Evolutionary conservation across 2,113 vertebrate species (phyloP), one percentile per base, ranked within the genome.

Genomic region (Hymenochirus boettgeri): DNA sequence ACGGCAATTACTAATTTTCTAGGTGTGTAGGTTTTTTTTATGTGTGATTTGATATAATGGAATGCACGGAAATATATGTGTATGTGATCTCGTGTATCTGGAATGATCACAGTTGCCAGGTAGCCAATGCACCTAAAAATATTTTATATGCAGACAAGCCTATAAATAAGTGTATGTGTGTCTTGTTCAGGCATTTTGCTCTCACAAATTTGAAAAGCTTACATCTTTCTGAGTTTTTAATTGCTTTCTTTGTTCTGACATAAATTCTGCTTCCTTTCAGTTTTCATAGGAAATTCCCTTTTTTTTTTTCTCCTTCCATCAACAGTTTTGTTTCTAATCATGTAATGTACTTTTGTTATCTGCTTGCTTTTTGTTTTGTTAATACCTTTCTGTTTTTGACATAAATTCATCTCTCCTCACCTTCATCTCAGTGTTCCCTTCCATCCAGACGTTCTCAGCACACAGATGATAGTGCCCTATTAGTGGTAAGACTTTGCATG

Each of bases 391-490:
- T 85, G 79, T 82, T 85, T 81, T 79, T 86, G 85, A 86, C 81
- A 33, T 82, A 79, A 67, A 80, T 83, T 79, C 82, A 65, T 83
- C 76, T 76, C 70, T 88, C 75, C 84, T 56, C 27, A 35, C 79
- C 75, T 71, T 81, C 71, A 81, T 80, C 79, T 77, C 84, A 98
- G 96, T 93, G 79, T 70, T 72, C 85, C 56, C 93, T 90, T 79
- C 95, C 92, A 79, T 92, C 90, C 86, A 88, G 96, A 89, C 93
- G 92, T 80, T 97, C 90, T 82, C 96, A 96, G 78, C 96, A 99
- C 81, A 98, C 96, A 77, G 96, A 99, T 79, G 96, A 99, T 91
- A 98, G 95, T 79, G 93, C 95, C 84, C 93, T 98, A 77, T 94
- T 98, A 77, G 90, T 95, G 96, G 96, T 98, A 95, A 96, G 93